These are phyloP conservation scores for Onchidella celtica DNA, from an alignment of 2,888 invertebrate species.

Conservation along the genomic window DNA sequence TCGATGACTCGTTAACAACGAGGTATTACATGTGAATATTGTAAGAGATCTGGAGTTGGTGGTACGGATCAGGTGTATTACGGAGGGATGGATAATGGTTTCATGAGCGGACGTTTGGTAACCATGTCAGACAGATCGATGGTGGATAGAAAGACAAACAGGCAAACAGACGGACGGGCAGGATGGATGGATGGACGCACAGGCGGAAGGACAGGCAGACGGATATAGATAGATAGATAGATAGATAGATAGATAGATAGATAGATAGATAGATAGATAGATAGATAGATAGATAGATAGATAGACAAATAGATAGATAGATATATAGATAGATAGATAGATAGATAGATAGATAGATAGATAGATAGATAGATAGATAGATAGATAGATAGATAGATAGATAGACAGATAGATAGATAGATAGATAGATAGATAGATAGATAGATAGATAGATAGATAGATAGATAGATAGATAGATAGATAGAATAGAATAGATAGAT, in stretches of 20 bases:
- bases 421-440: slow-evolving; percentile 8
- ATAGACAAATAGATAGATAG: background rate
- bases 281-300: background rate
- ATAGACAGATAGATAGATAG: too few relatives aligned
- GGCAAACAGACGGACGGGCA: background rate
- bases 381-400: background rate
- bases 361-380: background rate
- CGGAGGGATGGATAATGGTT: too few relatives aligned
- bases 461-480: background rate
- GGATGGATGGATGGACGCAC: background rate
- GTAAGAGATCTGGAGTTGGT: too few relatives aligned
- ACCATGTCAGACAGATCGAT: background rate
- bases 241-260: background rate
- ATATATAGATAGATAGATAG: too few relatives aligned
- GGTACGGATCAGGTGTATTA: too few relatives aligned
- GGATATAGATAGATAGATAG: background rate
- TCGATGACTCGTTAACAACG: too few relatives aligned
- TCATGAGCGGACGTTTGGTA: too few relatives aligned
- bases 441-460: background rate
- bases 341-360: slow-evolving; percentile 8
- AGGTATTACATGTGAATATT: too few relatives aligned
- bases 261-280: slow-evolving; percentile 11
- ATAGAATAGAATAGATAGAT: too few relatives aligned
- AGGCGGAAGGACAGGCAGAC: background rate
- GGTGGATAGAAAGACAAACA: background rate